These are phyloP conservation scores for Drosophila neocordata DNA, from an alignment of 1,140 invertebrate genomes.

Conservation along the genomic window DNA sequence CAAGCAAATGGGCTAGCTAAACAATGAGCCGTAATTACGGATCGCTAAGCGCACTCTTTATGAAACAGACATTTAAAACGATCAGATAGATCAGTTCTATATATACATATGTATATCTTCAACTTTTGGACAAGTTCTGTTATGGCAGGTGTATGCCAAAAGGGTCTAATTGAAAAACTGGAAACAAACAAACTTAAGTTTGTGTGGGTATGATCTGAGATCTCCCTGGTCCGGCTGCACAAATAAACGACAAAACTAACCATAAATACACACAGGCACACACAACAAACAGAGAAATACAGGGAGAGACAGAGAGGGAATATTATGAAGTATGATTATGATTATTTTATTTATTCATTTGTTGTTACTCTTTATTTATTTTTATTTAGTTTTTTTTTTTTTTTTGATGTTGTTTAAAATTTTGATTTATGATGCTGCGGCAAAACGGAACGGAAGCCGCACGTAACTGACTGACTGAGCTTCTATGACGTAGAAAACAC, in stretches of 20 bases:
- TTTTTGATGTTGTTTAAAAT: conserved; percentile 54
- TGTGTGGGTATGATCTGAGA: neutral
- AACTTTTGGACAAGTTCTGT: neutral
- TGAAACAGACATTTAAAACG: neutral
- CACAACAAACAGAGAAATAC: conserved; percentile 37
- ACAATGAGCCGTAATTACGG: conserved; percentile 16
- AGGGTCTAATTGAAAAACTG: conserved; percentile 37
- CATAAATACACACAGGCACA: conserved; percentile 38
- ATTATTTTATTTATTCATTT: conserved; percentile 48
- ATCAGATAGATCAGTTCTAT: too few relatives aligned
- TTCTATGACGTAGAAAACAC: conserved; percentile 12
- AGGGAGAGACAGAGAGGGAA: conserved; percentile 27
- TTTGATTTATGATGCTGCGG: conserved; percentile 76
- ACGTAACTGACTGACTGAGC: conserved; percentile 16
- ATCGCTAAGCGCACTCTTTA: neutral
- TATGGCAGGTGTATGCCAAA: neutral
- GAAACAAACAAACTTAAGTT: neutral
- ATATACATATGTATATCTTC: neutral
- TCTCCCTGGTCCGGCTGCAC: conserved; percentile 42
- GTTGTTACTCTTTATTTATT: conserved; percentile 15
- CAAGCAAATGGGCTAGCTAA: conserved; percentile 33
- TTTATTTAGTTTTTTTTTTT: conserved; percentile 34
- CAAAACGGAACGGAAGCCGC: conserved; percentile 58
- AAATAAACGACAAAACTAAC: conserved; percentile 63
- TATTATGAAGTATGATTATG: conserved; percentile 61